Conservation (phyloP, 2,888 invertebrate genomes). For the Drosophila testacea region DNA sequence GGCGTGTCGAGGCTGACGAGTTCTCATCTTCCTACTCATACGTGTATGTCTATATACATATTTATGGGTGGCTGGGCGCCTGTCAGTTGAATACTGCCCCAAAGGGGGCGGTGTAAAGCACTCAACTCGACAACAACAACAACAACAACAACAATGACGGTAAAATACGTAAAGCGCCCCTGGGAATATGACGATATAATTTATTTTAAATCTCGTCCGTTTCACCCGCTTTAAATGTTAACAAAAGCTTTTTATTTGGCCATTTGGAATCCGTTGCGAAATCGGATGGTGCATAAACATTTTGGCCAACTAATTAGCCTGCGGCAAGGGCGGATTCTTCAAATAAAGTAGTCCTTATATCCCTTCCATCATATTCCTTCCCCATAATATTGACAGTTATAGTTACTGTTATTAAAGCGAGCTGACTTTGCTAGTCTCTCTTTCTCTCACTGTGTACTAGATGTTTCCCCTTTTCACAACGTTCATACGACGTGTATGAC, state of each 20-base stretch:
- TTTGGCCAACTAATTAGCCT: constrained; percentile 58
- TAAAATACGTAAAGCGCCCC: constrained; percentile 67
- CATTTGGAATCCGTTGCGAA: constrained; percentile 23
- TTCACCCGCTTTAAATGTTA: constrained; percentile 72
- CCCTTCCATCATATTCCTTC: neutral
- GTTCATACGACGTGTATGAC: constrained; percentile 1
- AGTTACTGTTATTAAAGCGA: constrained; percentile 43
- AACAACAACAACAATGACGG: constrained; percentile 31
- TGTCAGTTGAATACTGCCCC: constrained; percentile 26
- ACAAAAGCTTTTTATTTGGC: constrained; percentile 61
- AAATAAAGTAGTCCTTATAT: neutral
- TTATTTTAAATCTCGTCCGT: constrained; percentile 78
- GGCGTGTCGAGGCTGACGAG: constrained; percentile 78
- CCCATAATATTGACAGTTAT: constrained; percentile 26
- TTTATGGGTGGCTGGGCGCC: constrained; percentile 20
- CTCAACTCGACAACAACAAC: constrained; percentile 56
- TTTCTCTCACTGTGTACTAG: neutral
- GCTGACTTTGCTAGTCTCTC: neutral
- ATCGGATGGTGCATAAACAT: constrained; percentile 28
- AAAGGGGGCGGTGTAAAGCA: constrained; percentile 71
- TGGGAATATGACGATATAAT: constrained; percentile 78
- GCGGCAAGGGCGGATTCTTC: constrained; percentile 29
- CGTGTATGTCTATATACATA: constrained; percentile 11
- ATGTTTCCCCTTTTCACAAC: neutral
- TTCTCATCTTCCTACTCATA: constrained; percentile 33